phyloP scores from a whole-genome alignment of 92 coral and sea anemone species.

The Phenganax marumi region DNA sequence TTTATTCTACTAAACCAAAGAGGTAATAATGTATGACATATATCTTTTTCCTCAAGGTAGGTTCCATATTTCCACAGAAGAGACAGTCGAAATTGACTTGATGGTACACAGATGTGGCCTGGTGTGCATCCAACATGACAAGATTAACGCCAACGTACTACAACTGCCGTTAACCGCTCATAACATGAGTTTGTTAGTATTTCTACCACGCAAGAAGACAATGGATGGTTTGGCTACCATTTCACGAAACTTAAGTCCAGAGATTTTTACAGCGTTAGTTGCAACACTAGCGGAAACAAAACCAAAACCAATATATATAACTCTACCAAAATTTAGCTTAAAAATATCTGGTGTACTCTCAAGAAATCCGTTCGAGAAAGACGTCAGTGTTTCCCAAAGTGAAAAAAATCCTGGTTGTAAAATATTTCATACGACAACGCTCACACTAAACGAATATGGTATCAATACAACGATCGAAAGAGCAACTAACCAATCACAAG shows the following conservation, averaged over 20 bases:
- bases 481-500: background rate
- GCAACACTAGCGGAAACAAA: background rate
- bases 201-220: constrained; percentile 17
- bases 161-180: constrained; percentile 38
- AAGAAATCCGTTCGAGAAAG: background rate
- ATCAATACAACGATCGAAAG: background rate
- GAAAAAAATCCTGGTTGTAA: background rate
- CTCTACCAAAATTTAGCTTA: constrained; percentile 26
- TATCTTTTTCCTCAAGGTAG: no score
- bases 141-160: background rate
- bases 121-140: constrained; percentile 4
- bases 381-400: background rate
- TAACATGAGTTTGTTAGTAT: constrained; percentile 24
- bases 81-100: background rate
- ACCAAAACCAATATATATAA: constrained; percentile 16
- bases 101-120: constrained; percentile 18
- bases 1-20: no score
- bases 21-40: no score
- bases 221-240: constrained; percentile 1
- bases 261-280: background rate
- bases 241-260: constrained; percentile 8
- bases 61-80: background rate
- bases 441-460: constrained; percentile 19
- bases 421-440: constrained; percentile 18
- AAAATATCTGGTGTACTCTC: background rate